Evolutionary conservation across 2,888 invertebrate genomes (phyloP), one percentile per base, ranked within the genome.

Genomic region (Xestia c-nigrum): DNA sequence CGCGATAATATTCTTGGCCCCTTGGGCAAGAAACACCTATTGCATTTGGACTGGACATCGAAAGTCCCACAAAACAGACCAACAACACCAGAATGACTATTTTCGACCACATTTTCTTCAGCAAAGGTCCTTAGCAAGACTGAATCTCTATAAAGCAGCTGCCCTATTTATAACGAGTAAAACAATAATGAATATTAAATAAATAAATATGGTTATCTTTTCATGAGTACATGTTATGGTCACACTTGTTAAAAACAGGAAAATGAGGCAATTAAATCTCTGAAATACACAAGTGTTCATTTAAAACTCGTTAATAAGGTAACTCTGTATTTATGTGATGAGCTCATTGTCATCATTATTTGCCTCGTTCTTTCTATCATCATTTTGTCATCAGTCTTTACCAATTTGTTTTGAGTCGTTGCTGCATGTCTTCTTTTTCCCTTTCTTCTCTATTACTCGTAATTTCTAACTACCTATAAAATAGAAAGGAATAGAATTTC

Each of bases 91-190:
- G 14, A 5, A 69, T 12, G 55, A 43, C 19, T 57, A 69, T 16
- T 24, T 55, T 69, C 7, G 69, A 55, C 69, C 19, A 40, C 69
- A 69, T 69, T 24, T 24, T 69, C 40, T 3, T 43, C 40, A 10
- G 24, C 40, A 38, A 24, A 40, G 64, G n/a, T n/a, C 43, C 69
- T 68, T 40, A 55, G 1, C 9, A 43, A 43, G 19, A 69, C 69
- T 57, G 69, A 57, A 69, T 6, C 6, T 24, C 24, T 6, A 40
- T 69, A 7, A 57, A 69, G 24, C 12, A 7, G 19, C 3, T 19
- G 24, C 55, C 19, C 12, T 55, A 24, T 69, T 47, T 47, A 67
- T 64, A 64, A 43, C 43, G 4, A 43, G 64, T 12, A 40, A 43
- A 43, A 16, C 43, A n/a, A 64, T 4, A 43, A n/a, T 14, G 14